Conservation (phyloP, 2,888 invertebrate genomes). For the Eurytoma adleriae region DNA sequence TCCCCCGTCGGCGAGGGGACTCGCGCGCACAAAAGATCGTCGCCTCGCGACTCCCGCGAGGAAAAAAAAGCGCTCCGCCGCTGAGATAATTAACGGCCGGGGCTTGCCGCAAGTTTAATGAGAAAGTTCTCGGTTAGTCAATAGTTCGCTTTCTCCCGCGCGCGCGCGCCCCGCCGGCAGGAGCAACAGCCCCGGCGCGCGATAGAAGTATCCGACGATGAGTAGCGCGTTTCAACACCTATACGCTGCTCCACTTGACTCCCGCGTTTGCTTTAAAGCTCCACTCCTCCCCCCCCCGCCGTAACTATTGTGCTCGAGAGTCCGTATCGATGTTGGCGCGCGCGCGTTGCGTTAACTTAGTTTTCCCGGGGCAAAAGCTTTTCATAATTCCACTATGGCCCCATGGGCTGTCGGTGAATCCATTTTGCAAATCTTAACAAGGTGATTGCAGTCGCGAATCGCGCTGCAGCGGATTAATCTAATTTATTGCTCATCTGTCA, state of each 20-base stretch:
- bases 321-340: neutral
- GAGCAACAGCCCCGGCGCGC: constrained; percentile 4
- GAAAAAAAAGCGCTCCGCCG: constrained; percentile 50
- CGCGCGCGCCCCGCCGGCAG: neutral
- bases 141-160: constrained; percentile 47
- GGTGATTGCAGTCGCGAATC: neutral
- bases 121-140: constrained; percentile 59
- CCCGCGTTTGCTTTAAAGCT: constrained; percentile 18
- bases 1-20: neutral
- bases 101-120: constrained; percentile 58
- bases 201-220: constrained; percentile 33
- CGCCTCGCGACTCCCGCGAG: neutral
- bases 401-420: neutral
- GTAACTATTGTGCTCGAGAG: neutral
- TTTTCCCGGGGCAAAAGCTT: no score
- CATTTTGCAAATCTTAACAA: constrained; percentile 27
- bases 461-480: neutral
- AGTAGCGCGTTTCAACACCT: neutral
- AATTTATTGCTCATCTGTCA: constrained; percentile 13
- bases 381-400: no score
- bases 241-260: neutral
- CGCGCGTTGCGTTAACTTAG: neutral
- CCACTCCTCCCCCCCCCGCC: neutral
- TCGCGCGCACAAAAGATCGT: constrained; percentile 3
- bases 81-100: constrained; percentile 60